A percentile compares a stretch with the other conserved stretches of the same genome.
Conservation (phyloP, 2,888 invertebrate species). For the Leucophenga montana region DNA sequence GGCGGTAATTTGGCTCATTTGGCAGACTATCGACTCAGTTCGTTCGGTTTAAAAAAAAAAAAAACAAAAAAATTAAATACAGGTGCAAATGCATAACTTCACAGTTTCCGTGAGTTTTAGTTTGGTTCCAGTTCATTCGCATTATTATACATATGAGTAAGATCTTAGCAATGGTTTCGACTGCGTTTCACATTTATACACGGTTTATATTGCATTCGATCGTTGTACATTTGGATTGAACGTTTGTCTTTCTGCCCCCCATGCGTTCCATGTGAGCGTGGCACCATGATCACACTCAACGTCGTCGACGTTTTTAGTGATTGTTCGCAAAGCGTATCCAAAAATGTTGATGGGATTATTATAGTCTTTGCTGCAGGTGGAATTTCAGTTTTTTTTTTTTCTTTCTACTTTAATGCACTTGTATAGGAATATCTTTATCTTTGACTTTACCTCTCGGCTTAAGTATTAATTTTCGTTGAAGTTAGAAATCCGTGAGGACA, state of each 20-base stretch:
- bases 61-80: slow-evolving; percentile 32
- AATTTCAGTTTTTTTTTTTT: slow-evolving; percentile 37
- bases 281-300: background rate
- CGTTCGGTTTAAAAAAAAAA: background rate
- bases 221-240: too few relatives aligned
- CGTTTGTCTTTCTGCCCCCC: too few relatives aligned
- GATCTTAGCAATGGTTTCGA: background rate
- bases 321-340: slow-evolving; percentile 66
- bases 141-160: slow-evolving; percentile 58
- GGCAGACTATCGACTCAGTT: slow-evolving; percentile 1
- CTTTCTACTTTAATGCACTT: background rate
- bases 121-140: slow-evolving; percentile 55
- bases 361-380: slow-evolving; percentile 53
- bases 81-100: slow-evolving; percentile 62
- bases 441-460: slow-evolving; percentile 45
- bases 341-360: slow-evolving; percentile 68
- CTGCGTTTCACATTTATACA: background rate
- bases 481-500: slow-evolving; percentile 67
- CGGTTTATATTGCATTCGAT: slow-evolving; percentile 23
- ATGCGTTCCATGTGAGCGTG: background rate
- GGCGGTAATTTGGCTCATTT: background rate
- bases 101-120: slow-evolving; percentile 45
- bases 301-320: background rate
- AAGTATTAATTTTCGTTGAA: slow-evolving; percentile 60
- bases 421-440: slow-evolving; percentile 2